Evolutionary conservation across 1,140 invertebrate genomes (phyloP), one percentile per base, ranked within the genome.

Genomic region (Lithobius niger): DNA sequence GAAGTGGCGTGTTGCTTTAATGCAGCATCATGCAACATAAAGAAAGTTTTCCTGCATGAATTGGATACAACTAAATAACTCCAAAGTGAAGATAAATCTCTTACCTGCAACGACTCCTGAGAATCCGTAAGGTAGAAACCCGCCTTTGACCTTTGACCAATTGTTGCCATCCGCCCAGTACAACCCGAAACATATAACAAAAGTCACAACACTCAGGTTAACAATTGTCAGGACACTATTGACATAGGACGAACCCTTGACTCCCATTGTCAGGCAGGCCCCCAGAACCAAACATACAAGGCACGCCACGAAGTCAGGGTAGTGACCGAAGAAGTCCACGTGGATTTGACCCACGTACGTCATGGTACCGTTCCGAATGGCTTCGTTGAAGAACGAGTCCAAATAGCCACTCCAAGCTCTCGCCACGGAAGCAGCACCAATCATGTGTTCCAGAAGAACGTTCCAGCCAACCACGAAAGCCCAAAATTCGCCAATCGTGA

Each of bases 401-500:
- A 96, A 79, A 64, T 92, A 93, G 13, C 88, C 89, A 59, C 88
- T 92, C 87, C 88, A 94, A 1, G 90, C 90, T 60, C 90, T 78
- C 0, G 88, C 88, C 22, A 94, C 88, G 0, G 88, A 88, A 0
- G 92, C 90, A 4, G 88, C 86, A 82, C 85, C 84, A 58, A 94
- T 85, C 78, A 93, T 84, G 63, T 94, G 84, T 68, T 95, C 90
- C 54, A 95, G 71, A 36, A 94, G 76, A 59, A 94, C 87, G 65
- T 91, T 92, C 91, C 91, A 95, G 18, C 90, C 92, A 60, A 94
- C 91, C 26, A 94, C 80, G 64, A 95, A 96, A 0, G 90, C 91
- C 83, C 86, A 92, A 62, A 95, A 85, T 69, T 96, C 92, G 1
- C 91, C 91, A 47, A 94, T 77, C 27, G 84, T 85, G 27, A 90